Conservation (phyloP, 35 echinoderm and acorn worm genomes). For the Eucidaris tribuloides region DNA sequence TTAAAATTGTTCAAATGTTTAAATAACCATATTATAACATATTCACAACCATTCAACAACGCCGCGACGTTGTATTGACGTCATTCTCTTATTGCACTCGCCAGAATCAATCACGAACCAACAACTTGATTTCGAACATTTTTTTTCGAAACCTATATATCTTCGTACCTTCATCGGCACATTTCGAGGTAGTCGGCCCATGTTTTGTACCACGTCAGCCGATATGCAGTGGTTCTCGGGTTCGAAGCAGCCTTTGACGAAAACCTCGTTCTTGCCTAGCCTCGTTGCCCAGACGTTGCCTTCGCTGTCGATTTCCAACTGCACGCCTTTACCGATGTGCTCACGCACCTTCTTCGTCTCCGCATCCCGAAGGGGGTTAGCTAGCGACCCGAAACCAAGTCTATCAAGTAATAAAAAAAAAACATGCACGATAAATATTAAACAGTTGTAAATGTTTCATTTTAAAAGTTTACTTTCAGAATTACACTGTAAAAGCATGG, state of each 20-base stretch:
- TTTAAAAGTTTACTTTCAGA: too few relatives aligned
- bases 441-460: not conserved
- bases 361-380: slow-evolving; percentile 62
- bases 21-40: too few relatives aligned
- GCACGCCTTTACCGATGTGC: slow-evolving; percentile 90
- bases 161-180: slow-evolving; percentile 76
- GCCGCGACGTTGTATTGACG: too few relatives aligned
- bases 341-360: slow-evolving; percentile 68
- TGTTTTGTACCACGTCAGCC: slow-evolving; percentile 67
- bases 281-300: slow-evolving; percentile 96
- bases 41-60: too few relatives aligned
- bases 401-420: slow-evolving; percentile 19
- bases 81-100: too few relatives aligned
- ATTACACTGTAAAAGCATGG: too few relatives aligned
- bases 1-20: too few relatives aligned
- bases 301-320: slow-evolving; percentile 81
- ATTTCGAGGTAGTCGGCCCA: slow-evolving; percentile 68
- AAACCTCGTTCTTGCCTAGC: slow-evolving; percentile 88
- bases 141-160: not conserved
- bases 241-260: slow-evolving; percentile 89
- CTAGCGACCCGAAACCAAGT: slow-evolving; percentile 75
- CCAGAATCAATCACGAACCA: too few relatives aligned
- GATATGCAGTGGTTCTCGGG: slow-evolving; percentile 96
- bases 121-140: too few relatives aligned
- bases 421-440: not conserved